phyloP scores from a whole-genome alignment of 2,888 invertebrate species.

The Ptilodon capucinus region DNA sequence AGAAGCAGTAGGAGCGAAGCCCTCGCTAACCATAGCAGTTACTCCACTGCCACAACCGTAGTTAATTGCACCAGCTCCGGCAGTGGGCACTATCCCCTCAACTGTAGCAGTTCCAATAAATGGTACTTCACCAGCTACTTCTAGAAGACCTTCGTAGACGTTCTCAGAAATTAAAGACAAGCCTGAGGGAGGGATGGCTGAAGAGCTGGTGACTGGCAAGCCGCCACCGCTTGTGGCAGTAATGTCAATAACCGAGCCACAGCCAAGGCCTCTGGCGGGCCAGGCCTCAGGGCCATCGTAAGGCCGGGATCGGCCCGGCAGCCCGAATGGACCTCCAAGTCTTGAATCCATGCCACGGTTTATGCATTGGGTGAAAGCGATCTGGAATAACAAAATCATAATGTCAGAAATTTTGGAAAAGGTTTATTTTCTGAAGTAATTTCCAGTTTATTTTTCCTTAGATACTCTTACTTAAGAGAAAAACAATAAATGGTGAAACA shows the following conservation, averaged over 20 bases:
- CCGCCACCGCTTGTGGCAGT: constrained; percentile 26
- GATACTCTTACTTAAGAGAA: too few species aligned
- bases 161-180: constrained; percentile 27
- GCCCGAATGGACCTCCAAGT: background rate
- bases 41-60: constrained; percentile 28
- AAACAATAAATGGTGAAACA: too few species aligned
- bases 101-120: constrained; percentile 25
- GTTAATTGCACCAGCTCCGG: constrained; percentile 23
- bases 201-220: constrained; percentile 24
- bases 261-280: background rate
- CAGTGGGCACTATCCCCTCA: constrained; percentile 20
- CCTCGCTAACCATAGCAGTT: constrained; percentile 27
- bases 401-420: too few species aligned
- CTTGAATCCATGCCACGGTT: constrained; percentile 1
- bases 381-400: constrained; percentile 5
- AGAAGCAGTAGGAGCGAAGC: constrained; percentile 19
- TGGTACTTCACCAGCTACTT: constrained; percentile 25
- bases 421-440: too few species aligned
- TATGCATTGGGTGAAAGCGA: constrained; percentile 13
- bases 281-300: background rate
- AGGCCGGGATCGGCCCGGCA: background rate
- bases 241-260: background rate
- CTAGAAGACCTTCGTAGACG: constrained; percentile 21
- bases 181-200: constrained; percentile 23
- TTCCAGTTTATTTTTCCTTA: too few species aligned